Base-by-base conservation (phyloP, 2,113 vertebrate genomes). In the Halichoeres trimaculatus region DNA sequence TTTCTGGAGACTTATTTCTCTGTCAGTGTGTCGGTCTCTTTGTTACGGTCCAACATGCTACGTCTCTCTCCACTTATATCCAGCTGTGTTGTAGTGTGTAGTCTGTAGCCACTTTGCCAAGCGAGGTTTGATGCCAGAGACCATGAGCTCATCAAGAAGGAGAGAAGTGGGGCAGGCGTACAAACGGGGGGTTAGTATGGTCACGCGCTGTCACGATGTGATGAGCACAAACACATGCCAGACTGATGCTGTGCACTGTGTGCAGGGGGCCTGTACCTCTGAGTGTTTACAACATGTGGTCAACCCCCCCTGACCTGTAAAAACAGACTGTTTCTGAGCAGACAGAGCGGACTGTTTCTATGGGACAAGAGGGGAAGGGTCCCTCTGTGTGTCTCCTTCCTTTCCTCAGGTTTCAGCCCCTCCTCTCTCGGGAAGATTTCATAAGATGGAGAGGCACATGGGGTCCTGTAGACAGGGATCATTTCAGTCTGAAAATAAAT, bases 171-270 rank as follows among this genome's bases (percentile, higher is more conserved):
- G 77, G 36, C 63, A 54, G 71, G 17, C 23, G 9, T 38, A 30
- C 55, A 20, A 22, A 19, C 9, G 68, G 16, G 13, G 68, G 36
- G 55, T 19, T 16, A 11, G 56, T 14, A 2, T 70, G 69, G 56
- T 88, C 72, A 90, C 76, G 69, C 60, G 76, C 59, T 74, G 54
- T 78, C 74, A 74, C 24, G 10, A 73, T 52, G 57, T 3, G 17
- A 72, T 13, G 66, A 85, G 19, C 34, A 70, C 53, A 86, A 84
- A 85, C 86, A 89, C 84, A 91, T 76, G 70, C 62, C 86, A 77
- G 74, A 55, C 75, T 72, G 63, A 72, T 69, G 54, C n/a, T 61
- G 59, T 22, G 20, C 47, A 0, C 9, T n/a, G 48, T n/a, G 1
- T 2, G 66, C 52, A 26, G 66, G 30, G 54, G 5, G 34, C 65